These are phyloP conservation scores for Glandiceps talaboti DNA, from an alignment of 53 echinoderm and acorn worm species.

Conservation along the genomic window DNA sequence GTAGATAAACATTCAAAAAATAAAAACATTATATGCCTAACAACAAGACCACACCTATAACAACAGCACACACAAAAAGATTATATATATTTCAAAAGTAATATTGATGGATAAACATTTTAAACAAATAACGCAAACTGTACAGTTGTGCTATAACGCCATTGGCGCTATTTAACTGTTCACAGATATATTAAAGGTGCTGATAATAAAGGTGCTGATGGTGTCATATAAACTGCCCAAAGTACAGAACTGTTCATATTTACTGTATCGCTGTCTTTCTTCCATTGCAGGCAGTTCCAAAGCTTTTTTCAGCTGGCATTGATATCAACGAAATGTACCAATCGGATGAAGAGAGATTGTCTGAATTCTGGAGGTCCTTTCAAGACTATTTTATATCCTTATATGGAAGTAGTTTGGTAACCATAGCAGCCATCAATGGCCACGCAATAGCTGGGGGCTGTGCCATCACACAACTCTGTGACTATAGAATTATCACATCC, in stretches of 20 bases:
- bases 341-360: slow-evolving; percentile 18
- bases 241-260: background rate
- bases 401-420: slow-evolving; percentile 32
- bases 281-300: slow-evolving; percentile 17
- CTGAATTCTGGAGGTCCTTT: slow-evolving; percentile 23
- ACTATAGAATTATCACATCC: slow-evolving; percentile 37
- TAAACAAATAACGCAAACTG: too few relatives aligned
- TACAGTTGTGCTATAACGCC: too few relatives aligned
- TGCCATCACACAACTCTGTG: slow-evolving; percentile 25
- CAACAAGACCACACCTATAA: too few relatives aligned
- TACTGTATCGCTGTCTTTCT: too few relatives aligned
- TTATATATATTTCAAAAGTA: too few relatives aligned
- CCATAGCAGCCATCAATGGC: slow-evolving; percentile 47
- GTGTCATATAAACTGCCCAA: background rate
- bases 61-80: too few relatives aligned
- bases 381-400: slow-evolving; percentile 31
- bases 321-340: slow-evolving; percentile 27
- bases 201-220: too few relatives aligned
- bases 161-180: background rate
- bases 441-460: slow-evolving; percentile 33
- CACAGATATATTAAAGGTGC: too few relatives aligned
- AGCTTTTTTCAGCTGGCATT: slow-evolving; percentile 30
- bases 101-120: too few relatives aligned
- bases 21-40: too few relatives aligned
- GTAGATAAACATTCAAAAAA: too few relatives aligned